Evolutionary conservation across 2,888 invertebrate genomes (phyloP).

Genomic region (Caradrina clavipalpis): DNA sequence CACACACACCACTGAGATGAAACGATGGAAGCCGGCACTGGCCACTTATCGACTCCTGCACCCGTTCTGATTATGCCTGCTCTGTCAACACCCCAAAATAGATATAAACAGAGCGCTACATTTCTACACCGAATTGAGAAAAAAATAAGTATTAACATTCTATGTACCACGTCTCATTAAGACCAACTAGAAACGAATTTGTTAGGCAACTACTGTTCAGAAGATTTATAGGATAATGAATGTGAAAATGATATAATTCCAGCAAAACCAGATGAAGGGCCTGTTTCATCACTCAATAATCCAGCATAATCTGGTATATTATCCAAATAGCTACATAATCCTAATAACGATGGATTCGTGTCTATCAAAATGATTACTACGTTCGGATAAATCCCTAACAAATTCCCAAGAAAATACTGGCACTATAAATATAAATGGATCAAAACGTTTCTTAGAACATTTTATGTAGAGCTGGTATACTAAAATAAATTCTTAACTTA

Average conservation of each 20-base stretch:
- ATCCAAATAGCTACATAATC: constrained; percentile 6
- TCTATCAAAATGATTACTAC: constrained; percentile 2
- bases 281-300: background rate
- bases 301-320: constrained; percentile 9
- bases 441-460: constrained; percentile 5
- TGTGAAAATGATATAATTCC: constrained; percentile 15
- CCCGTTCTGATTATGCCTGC: constrained; percentile 83
- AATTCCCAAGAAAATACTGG: constrained; percentile 1
- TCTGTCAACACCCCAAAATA: constrained; percentile 88
- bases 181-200: constrained; percentile 8
- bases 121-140: constrained; percentile 54
- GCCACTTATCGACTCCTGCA: constrained; percentile 88
- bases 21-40: constrained; percentile 87
- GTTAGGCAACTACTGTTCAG: constrained; percentile 1
- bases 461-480: constrained; percentile 35
- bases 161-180: constrained; percentile 1
- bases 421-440: constrained; percentile 8
- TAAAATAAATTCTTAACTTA: constrained; percentile 63
- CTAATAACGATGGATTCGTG: constrained; percentile 6
- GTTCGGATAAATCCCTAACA: constrained; percentile 5
- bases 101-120: constrained; percentile 75
- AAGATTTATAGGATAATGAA: background rate
- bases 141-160: constrained; percentile 5
- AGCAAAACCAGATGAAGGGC: constrained; percentile 5
- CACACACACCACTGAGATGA: constrained; percentile 76